Percentiles rank a stretch among this genome's conserved stretches.
phyloP scores from a whole-genome alignment of 1,140 invertebrate species.

The Homarus americanus region DNA sequence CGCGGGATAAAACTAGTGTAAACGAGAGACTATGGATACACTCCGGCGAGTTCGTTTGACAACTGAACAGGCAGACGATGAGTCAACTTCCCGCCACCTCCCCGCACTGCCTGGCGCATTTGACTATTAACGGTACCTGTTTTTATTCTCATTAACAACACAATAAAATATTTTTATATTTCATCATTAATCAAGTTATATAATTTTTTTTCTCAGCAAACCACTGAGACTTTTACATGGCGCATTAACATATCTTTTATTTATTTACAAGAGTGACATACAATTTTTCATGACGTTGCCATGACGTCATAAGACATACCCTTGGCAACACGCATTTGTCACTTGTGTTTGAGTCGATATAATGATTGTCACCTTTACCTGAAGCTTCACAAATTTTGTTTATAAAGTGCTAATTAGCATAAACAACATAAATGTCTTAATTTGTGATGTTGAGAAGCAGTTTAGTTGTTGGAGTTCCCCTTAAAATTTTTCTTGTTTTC shows the following conservation, averaged over 20 bases:
- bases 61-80: background rate
- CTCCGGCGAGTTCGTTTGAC: background rate
- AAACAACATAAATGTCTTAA: too few relatives aligned
- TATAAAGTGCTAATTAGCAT: background rate
- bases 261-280: too few relatives aligned
- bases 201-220: too few relatives aligned
- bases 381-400: background rate
- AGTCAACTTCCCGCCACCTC: conserved; percentile 1
- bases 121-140: too few relatives aligned
- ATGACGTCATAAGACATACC: background rate
- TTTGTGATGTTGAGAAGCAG: background rate
- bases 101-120: background rate
- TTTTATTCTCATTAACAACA: too few relatives aligned
- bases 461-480: background rate
- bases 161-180: too few relatives aligned
- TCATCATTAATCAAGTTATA: too few relatives aligned
- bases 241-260: too few relatives aligned
- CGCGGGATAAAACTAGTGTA: background rate
- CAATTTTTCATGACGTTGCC: too few relatives aligned
- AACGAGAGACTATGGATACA: background rate
- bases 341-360: background rate
- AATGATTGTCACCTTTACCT: background rate
- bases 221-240: too few relatives aligned
- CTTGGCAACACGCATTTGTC: background rate
- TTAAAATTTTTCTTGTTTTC: background rate